A percentile compares a stretch with the other conserved stretches of the same genome.
phyloP scores from a whole-genome alignment of 2,797 vertebrate species.

The Alexandromys oeconomus region DNA sequence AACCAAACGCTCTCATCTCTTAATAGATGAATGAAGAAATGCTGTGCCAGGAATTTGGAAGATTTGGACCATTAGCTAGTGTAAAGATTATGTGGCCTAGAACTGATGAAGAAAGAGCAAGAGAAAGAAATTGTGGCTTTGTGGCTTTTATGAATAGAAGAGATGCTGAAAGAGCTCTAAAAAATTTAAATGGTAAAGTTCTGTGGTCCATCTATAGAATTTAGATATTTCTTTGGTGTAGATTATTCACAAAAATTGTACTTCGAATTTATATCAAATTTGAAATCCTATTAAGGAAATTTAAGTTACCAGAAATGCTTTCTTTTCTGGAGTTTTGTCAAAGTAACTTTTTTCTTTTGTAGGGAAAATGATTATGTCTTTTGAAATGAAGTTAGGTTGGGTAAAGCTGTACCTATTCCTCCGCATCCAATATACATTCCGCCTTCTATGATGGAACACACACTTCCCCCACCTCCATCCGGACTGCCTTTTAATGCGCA shows the following conservation, averaged over 20 bases:
- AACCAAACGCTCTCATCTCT: not conserved
- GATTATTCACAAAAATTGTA: constrained; percentile 22
- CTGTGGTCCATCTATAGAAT: not conserved
- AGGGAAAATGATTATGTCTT: constrained; percentile 99
- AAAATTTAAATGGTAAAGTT: constrained; percentile 96
- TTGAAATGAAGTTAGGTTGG: constrained; percentile 99
- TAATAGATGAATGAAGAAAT: constrained; percentile 99
- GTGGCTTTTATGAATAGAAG: constrained; percentile 99
- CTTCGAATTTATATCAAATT: constrained; percentile 9
- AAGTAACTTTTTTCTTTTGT: constrained; percentile 68
- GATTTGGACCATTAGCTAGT: constrained; percentile 97
- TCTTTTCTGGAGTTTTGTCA: not conserved
- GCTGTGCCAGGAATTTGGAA: constrained; percentile 99
- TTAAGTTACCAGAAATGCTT: not conserved
- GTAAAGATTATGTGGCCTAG: constrained; percentile 99
- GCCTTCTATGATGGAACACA: constrained; percentile 99
- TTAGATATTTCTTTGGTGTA: constrained; percentile 39
- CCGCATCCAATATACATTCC: constrained; percentile 99
- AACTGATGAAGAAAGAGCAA: constrained; percentile 98
- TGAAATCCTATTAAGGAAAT: constrained; percentile 29
- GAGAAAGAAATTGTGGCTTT: constrained; percentile 99
- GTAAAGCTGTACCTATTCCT: constrained; percentile 99
- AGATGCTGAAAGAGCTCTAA: constrained; percentile 98
- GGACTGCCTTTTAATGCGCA: constrained; percentile 99
- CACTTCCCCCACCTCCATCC: constrained; percentile 97